Evolutionary conservation across 2,888 invertebrate species (phyloP).

Genomic region (Autographa gamma): DNA sequence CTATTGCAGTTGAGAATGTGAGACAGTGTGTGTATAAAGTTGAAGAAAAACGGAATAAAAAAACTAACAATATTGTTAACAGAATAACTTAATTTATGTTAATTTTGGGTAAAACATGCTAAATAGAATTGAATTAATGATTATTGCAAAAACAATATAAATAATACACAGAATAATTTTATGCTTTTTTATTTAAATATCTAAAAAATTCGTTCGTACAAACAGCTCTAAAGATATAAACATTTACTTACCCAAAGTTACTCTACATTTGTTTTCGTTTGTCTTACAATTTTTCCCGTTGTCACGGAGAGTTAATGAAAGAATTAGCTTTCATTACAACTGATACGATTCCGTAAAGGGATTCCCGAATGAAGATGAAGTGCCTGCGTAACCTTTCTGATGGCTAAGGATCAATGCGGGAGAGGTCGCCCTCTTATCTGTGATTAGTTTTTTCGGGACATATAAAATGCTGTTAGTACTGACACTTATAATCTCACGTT

Average conservation of each 20-base stretch:
- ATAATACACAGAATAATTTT: too few species aligned
- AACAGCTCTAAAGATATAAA: conserved; percentile 50
- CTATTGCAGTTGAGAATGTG: conserved; percentile 64
- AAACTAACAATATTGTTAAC: neutral
- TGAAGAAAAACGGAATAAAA: neutral
- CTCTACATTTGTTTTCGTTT: conserved; percentile 80
- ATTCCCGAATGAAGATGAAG: conserved; percentile 87
- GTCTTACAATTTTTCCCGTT: conserved; percentile 83
- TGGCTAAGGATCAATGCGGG: conserved; percentile 77
- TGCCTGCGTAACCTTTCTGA: conserved; percentile 83
- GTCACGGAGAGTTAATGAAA: conserved; percentile 88
- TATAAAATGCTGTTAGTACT: conserved; percentile 71
- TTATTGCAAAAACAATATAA: too few species aligned
- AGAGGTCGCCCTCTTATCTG: conserved; percentile 78
- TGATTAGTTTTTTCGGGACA: conserved; percentile 82
- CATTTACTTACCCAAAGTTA: conserved; percentile 51
- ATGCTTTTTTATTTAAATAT: too few species aligned
- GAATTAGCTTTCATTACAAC: conserved; percentile 89
- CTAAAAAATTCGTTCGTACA: conserved; percentile 10
- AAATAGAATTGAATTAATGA: too few species aligned
- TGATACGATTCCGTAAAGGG: conserved; percentile 88
- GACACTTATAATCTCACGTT: conserved; percentile 27
- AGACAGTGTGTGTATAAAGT: conserved; percentile 16
- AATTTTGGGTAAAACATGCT: too few species aligned
- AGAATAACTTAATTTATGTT: too few species aligned